Evolutionary conservation across 2,888 invertebrate genomes (phyloP), one percentile per base, ranked within the genome.

Genomic region (Cephus pygmeus): DNA sequence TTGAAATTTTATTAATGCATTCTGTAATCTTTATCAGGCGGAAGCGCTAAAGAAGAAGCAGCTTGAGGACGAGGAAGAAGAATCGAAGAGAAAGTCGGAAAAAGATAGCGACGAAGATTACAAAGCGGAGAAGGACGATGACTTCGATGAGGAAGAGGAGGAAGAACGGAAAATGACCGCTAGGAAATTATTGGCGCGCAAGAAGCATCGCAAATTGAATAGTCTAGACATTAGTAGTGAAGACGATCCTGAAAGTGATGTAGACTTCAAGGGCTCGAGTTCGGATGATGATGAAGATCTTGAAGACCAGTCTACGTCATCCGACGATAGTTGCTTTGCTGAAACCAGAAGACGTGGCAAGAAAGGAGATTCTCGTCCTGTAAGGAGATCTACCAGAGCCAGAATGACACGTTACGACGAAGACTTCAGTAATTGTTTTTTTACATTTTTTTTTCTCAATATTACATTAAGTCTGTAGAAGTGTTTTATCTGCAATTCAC

Each of bases 221-320:
- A 95, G 95, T 75, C 92, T 97, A 76, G 96, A 97, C 85, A 95
- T 95, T n/a, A 94, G 94, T 35, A 96, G 96, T 69, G 96, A 96
- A 88, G 96, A 97, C 83, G 96, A 97, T 90, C 95, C 95, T 56
- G 95, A 94, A 78, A 96, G 96, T 0, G 98, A 98, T 88, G 98
- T 98, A 90, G 98, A 98, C 91, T 98, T 98, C 88, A 96, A 97
- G 89, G 97, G 97, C 71, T 95, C 96, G 0, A 95, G 95, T 94
- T 96, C 91, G 0, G 90, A 90, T 0, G 91, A 91, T 0, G 94
- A 95, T 74, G 94, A 95, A 35, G 93, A 94, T 77, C 93, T 93
- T 36, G 93, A 93, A 12, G 93, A 92, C 76, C 92, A 91, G 68
- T 88, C 91, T n/a, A 92, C 92, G 0, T 93, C 93, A 1, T 93